Evolutionary conservation across 37 sponge, comb jelly and placozoan species (phyloP).

Genomic region (Beroe forskalii): DNA sequence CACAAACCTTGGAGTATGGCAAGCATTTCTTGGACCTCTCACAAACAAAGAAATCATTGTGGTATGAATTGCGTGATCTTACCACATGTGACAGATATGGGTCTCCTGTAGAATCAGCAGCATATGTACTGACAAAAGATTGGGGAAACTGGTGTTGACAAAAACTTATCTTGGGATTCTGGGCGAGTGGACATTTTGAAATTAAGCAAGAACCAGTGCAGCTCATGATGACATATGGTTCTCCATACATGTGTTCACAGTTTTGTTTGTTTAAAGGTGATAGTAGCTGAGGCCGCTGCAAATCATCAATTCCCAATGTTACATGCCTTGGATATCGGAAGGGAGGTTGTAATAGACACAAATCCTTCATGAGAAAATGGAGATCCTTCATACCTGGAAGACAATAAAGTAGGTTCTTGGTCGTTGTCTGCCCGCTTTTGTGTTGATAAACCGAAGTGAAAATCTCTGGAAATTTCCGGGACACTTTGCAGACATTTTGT

Average conservation of each 20-base stretch:
- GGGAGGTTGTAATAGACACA: not conserved
- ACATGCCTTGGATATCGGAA: not conserved
- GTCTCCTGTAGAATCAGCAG: not conserved
- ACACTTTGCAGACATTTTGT: not conserved
- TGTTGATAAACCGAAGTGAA: not conserved
- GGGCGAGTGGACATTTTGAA: not conserved
- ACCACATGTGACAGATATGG: not conserved
- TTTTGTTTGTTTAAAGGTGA: not conserved
- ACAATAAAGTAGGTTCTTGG: not conserved
- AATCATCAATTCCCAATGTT: not conserved
- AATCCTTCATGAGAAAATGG: not conserved
- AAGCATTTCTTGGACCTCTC: not conserved
- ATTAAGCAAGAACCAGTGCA: not conserved
- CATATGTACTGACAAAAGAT: not conserved
- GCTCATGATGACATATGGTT: not conserved
- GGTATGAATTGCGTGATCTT: not conserved
- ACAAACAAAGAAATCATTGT: conserved; percentile 5
- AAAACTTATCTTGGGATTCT: not conserved
- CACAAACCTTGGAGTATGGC: not conserved
- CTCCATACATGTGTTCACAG: not conserved
- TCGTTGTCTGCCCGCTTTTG: not conserved
- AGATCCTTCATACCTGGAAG: not conserved
- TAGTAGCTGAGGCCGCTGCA: too few species aligned
- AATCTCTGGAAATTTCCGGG: not conserved
- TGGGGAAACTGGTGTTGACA: not conserved